Evolutionary conservation across 1,140 invertebrate species (phyloP).

Genomic region (Drosophila pruinosa): DNA sequence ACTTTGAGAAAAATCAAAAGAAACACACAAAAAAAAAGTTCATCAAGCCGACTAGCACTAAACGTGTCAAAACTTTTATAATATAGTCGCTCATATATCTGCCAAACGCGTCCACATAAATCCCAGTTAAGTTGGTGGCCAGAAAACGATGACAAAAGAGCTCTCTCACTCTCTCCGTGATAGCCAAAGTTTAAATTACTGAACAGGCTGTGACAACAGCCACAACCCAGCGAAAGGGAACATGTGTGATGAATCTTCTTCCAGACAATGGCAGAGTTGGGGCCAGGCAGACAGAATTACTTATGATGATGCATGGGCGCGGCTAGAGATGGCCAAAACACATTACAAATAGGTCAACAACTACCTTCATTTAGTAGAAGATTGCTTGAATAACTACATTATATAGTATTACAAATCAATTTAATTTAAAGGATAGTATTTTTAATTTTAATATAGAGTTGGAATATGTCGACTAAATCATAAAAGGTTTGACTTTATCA

Average conservation of each 20-base stretch:
- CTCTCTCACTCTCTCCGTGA: slow-evolving; percentile 7
- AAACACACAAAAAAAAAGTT: slow-evolving; percentile 70
- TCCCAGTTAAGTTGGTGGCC: slow-evolving; percentile 37
- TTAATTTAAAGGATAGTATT: too few relatives aligned
- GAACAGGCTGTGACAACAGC: slow-evolving; percentile 59
- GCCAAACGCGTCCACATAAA: slow-evolving; percentile 56
- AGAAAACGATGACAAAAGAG: slow-evolving; percentile 29
- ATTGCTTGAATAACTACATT: too few relatives aligned
- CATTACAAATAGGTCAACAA: background rate
- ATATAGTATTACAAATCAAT: too few relatives aligned
- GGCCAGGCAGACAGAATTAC: slow-evolving; percentile 34
- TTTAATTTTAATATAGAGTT: too few relatives aligned
- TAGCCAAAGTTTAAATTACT: slow-evolving; percentile 78
- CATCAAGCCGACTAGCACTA: slow-evolving; percentile 63
- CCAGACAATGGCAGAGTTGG: slow-evolving; percentile 3
- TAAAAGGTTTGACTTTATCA: too few relatives aligned
- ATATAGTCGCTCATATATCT: slow-evolving; percentile 71
- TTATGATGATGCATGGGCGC: slow-evolving; percentile 38
- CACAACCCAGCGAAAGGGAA: slow-evolving; percentile 4
- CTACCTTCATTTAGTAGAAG: background rate
- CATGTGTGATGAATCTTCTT: slow-evolving; percentile 62
- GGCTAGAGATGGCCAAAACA: slow-evolving; percentile 19
- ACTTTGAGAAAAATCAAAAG: slow-evolving; percentile 31
- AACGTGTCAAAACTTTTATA: slow-evolving; percentile 78
- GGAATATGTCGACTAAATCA: too few relatives aligned